Percentiles rank a stretch among this genome's conserved stretches.
phyloP scores from a whole-genome alignment of 2,113 vertebrate species.

The Oceanites oceanicus region DNA sequence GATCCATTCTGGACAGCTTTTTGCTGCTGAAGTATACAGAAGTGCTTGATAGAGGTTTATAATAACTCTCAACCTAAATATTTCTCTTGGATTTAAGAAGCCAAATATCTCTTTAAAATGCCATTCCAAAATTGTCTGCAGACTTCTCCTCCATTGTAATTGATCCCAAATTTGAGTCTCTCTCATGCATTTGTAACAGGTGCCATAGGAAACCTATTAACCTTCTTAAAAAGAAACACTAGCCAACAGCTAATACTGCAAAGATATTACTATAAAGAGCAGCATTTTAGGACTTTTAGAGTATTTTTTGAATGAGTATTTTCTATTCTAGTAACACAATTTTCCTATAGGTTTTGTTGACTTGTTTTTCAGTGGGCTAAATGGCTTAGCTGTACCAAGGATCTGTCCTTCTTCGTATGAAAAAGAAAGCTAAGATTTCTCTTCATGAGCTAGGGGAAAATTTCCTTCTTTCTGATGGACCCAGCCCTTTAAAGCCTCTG shows the following conservation, averaged over 20 bases:
- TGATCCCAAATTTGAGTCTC: not conserved
- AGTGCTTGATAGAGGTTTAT: not conserved
- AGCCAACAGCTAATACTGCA: not conserved
- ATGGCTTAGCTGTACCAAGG: not conserved
- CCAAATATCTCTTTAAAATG: not conserved
- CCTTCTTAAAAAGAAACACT: not conserved
- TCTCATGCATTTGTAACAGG: not conserved
- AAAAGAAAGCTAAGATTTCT: not conserved
- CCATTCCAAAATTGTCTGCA: not conserved
- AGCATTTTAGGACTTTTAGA: not conserved
- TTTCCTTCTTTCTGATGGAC: not conserved
- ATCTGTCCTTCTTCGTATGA: not conserved
- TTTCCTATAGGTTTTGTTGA: not conserved
- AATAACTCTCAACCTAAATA: not conserved
- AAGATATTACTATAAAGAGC: not conserved
- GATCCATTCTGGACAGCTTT: not conserved
- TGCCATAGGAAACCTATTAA: not conserved
- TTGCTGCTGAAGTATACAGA: not conserved
- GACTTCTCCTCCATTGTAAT: not conserved
- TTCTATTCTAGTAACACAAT: not conserved
- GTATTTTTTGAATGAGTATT: not conserved
- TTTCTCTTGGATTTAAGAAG: conserved; percentile 14
- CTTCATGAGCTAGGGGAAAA: not conserved
- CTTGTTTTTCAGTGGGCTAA: not conserved
- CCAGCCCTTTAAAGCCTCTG: conserved; percentile 5